Evolutionary conservation across 2,797 vertebrate species (phyloP), one percentile per base, ranked within the genome.

Genomic region (Sebastes hubbsi): DNA sequence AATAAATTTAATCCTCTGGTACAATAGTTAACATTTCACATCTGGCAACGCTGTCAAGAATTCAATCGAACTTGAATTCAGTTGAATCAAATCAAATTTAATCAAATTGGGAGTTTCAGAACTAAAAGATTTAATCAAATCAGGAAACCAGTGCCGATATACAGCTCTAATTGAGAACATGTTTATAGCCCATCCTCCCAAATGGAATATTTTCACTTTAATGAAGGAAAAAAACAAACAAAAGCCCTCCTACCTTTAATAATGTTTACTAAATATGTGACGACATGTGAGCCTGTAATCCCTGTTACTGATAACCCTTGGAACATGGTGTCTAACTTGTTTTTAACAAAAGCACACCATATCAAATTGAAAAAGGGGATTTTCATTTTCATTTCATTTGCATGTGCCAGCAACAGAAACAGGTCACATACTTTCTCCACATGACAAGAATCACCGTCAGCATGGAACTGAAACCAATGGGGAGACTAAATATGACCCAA

Each of bases 401-500:
- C 11, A 25, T 36, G 64, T 61, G 32, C 36, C 49, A 69, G 42
- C 64, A 72, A 64, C 61, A 75, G 14, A 64, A 79, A 73, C 29
- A 72, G 58, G 80, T 78, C 72, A 62, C 70, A 83, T 64, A 60
- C 46, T 82, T 70, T 75, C 55, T 77, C 38, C 29, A 70, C 46
- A 24, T 59, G 36, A 80, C 38, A 82, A 69, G 14, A 82, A 55
- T 76, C 22, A 12, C 70, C 70, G 27, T 78, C 42, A 80, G 59
- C 42, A 66, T 63, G 29, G 62, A 86, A 61, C 14, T 56, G 38
- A 69, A 74, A 78, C 76, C 70, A 34, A 62, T 18, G 14, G 61
- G 34, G 25, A 70, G 59, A 78, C 72, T 36, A 71, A 81, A 85
- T 56, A 80, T 82, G 72, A 84, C 38, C 74, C 54, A 27, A 38